Base-by-base conservation (phyloP, 2,113 vertebrate genomes). In the Eptesicus fuscus region DNA sequence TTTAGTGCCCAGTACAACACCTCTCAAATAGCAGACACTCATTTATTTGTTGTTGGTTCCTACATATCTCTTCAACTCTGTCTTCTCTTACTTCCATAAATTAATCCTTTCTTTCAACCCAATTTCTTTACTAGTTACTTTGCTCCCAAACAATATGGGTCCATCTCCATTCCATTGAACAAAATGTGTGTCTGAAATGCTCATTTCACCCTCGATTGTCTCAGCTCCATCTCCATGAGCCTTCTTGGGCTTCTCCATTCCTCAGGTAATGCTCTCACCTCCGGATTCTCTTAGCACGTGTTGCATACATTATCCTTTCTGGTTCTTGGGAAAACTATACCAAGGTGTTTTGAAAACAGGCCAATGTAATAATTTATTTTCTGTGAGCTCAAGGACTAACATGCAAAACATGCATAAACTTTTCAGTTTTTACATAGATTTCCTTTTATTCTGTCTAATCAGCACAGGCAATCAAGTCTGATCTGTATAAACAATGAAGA, bases 401-500 rank as follows among this genome's bases (percentile, higher is more conserved):
- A 11, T 9, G 3, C 32, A 76, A 70, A 70, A 47, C 2, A 1
- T 73, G 6, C 4, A 59, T 70, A 25, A 74, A 0, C 12, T 56
- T 93, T 70, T 51, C 22, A 28, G 6, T 63, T 83, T 80, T 6
- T 17, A 3, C 65, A 2, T 42, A 94, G 17, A 40, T 67, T 47
- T 88, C n/a, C 44, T n/a, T 90, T 95, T 82, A 78, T 6, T 78
- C 5, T 91, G 65, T 96, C 16, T 51, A 94, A 80, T 89, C 37
- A 53, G 4, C 4, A 35, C 4, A 40, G 77, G 9, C 25, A 85
- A 30, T 56, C 28, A 53, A 96, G 7, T 91, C 61, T 65, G 61
- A 14, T 40, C 37, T 83, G 0, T 90, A 88, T 80, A 44, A 78
- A 65, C n/a, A 91, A 40, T 47, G 42, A 89, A 95, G 7, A 10